Percentiles rank a stretch among this genome's conserved stretches.
phyloP scores from a whole-genome alignment of 2,113 vertebrate genomes.

The Mobula hypostoma region DNA sequence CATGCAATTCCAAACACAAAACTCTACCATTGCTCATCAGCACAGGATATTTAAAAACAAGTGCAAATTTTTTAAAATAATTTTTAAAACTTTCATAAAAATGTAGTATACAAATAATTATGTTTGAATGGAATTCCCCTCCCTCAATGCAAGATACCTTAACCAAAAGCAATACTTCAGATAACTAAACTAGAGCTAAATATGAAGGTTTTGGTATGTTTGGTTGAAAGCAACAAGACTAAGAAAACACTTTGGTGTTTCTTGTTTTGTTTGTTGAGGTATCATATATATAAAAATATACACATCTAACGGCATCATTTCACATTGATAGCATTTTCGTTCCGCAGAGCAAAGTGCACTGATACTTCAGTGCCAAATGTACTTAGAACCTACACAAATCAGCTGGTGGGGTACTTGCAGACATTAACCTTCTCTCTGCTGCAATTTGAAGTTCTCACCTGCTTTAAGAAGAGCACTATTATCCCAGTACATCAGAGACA shows the following conservation, averaged over 20 bases:
- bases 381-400: no score
- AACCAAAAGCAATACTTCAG: not conserved
- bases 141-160: not conserved
- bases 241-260: constrained; percentile 4
- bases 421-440: no score
- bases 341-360: no score
- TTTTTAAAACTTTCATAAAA: not conserved
- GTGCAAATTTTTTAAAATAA: not conserved
- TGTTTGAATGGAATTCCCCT: constrained; percentile 9
- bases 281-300: constrained; percentile 13
- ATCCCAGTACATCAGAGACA: no score
- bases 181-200: constrained; percentile 23
- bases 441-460: no score
- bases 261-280: not conserved
- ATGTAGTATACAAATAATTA: not conserved
- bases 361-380: no score
- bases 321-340: no score
- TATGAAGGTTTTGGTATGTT: not conserved
- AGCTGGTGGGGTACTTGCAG: no score
- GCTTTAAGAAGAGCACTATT: no score
- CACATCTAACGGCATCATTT: not conserved
- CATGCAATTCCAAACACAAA: not conserved
- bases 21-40: not conserved
- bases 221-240: not conserved
- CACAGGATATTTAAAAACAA: constrained; percentile 2